Evolutionary conservation across 2,113 vertebrate genomes (phyloP), one percentile per base, ranked within the genome.

Genomic region (Zingel zingel): DNA sequence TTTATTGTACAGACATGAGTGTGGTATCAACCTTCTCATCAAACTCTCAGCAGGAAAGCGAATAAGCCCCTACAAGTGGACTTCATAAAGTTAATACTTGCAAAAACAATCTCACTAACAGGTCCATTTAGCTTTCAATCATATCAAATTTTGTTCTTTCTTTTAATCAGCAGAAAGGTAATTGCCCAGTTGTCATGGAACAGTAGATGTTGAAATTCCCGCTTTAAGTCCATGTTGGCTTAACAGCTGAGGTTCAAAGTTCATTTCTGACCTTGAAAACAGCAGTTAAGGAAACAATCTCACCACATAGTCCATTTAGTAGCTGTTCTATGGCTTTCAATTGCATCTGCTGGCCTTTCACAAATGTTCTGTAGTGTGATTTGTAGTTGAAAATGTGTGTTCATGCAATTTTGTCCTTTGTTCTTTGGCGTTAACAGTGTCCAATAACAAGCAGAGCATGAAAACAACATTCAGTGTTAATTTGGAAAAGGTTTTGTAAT

Each of bases 221-320:
- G 13, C 19, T 72, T 65, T 39, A 12, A 43, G n/a, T 58, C 21
- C 19, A 23, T 3, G 10, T 11, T 23, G 58, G 30, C 30, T 11
- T 4, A 21, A 77, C 45, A 73, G 47, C 56, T 33, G 16, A 62
- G 10, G 19, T n/a, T 30, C 43, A 59, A 51, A 78, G 27, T 33
- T 59, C 2, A 14, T 48, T 74, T 16, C 62, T 58, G 64, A 68
- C 69, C 63, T 73, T 67, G 54, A 73, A 78, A 68, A 63, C 62
- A 45, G 27, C 53, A 33, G 61, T 54, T 12, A 53, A 54, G 61
- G 61, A 80, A 74, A 56, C 78, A 48, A 74, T 57, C 56, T 56
- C 18, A 25, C 45, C 23, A 33, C 56, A 67, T 0, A 19, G 30
- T 73, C 67, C 48, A 47, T 74, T 69, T 27, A 43, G 51, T 58